Conservation (phyloP, 1,140 invertebrate genomes). For the Ooceraea biroi region DNA sequence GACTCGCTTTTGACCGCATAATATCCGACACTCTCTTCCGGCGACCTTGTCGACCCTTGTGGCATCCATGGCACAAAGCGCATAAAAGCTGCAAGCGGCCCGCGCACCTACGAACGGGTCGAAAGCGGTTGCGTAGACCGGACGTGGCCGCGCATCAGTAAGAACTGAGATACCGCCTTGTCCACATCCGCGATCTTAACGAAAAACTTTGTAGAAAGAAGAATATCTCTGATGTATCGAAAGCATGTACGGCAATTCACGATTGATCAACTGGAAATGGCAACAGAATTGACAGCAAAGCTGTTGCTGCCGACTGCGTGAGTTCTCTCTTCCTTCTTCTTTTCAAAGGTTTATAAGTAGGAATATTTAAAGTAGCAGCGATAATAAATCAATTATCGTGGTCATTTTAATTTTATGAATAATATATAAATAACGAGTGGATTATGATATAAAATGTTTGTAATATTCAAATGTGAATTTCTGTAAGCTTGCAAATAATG, state of each 20-base stretch:
- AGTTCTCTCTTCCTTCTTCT: background rate
- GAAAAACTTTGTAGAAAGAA: slow-evolving; percentile 3
- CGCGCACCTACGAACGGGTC: slow-evolving; percentile 72
- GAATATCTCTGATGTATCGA: slow-evolving; percentile 33
- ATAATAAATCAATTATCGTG: background rate
- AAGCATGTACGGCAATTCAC: background rate
- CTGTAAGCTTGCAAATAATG: background rate
- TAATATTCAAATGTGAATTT: background rate
- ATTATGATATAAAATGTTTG: background rate
- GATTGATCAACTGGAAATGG: slow-evolving; percentile 20
- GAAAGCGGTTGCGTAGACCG: slow-evolving; percentile 79
- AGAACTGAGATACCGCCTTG: slow-evolving; percentile 77
- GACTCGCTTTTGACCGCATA: slow-evolving; percentile 27
- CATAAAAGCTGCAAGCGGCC: slow-evolving; percentile 65
- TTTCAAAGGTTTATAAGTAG: background rate
- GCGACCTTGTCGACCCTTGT: slow-evolving; percentile 60
- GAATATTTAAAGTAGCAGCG: background rate
- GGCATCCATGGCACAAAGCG: slow-evolving; percentile 53
- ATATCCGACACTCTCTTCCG: slow-evolving; percentile 58
- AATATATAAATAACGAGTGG: background rate
- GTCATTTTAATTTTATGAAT: background rate
- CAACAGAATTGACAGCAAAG: background rate
- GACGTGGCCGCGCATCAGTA: slow-evolving; percentile 75
- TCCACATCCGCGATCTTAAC: slow-evolving; percentile 68
- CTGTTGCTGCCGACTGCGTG: background rate